Evolutionary conservation across 1,140 invertebrate species (phyloP).

Genomic region (Cydia strobilella): DNA sequence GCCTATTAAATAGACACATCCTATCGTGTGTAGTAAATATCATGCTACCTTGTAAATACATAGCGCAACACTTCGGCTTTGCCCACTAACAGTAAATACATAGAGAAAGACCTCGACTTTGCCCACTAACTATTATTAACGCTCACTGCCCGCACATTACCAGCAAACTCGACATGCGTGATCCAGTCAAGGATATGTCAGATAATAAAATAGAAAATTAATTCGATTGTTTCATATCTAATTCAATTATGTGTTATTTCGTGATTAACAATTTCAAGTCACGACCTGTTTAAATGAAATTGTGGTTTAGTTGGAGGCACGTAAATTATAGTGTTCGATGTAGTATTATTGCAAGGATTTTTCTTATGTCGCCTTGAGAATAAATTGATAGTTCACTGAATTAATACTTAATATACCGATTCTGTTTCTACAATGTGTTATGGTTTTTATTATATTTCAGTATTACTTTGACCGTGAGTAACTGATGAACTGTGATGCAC

Average conservation of each 20-base stretch:
- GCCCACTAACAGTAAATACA: background rate
- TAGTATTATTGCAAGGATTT: constrained; percentile 20
- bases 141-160: background rate
- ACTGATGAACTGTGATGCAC: too few species aligned
- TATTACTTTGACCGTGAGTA: too few species aligned
- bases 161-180: background rate
- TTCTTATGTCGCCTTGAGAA: constrained; percentile 17
- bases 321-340: constrained; percentile 44
- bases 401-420: background rate
- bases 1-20: too few species aligned
- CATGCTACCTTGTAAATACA: constrained; percentile 44
- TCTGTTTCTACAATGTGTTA: background rate
- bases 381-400: background rate
- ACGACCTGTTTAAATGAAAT: constrained; percentile 59
- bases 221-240: constrained; percentile 62
- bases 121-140: background rate
- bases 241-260: constrained; percentile 70
- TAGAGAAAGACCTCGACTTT: constrained; percentile 16
- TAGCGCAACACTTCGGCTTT: background rate
- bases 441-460: too few species aligned
- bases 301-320: constrained; percentile 45
- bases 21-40: constrained; percentile 60
- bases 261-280: constrained; percentile 60
- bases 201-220: constrained; percentile 36
- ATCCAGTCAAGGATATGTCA: constrained; percentile 25